These are phyloP conservation scores for Larimichthys polyactis DNA, from an alignment of 2,113 vertebrate genomes.

Conservation along the genomic window DNA sequence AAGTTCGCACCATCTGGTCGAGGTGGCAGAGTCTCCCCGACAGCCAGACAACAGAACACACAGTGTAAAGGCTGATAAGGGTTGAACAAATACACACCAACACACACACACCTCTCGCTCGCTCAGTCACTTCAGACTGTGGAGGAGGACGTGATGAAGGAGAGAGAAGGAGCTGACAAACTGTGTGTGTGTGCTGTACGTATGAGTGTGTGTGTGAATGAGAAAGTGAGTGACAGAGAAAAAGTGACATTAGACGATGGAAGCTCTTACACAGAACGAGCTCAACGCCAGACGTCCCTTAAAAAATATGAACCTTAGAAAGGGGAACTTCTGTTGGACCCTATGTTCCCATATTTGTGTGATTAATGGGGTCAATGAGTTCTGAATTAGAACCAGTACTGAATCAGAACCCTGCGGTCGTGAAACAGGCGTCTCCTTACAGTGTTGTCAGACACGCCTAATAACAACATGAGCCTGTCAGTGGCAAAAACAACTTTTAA, in stretches of 20 bases:
- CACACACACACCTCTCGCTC: conserved; percentile 36
- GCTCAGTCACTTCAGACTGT: background rate
- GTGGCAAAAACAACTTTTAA: no score
- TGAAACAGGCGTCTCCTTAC: no score
- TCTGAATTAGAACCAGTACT: no score
- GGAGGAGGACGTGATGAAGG: conserved; percentile 27
- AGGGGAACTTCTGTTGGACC: no score
- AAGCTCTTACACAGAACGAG: conserved; percentile 28
- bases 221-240: conserved; percentile 18
- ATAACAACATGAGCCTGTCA: no score
- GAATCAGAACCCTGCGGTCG: no score
- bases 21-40: conserved; percentile 16
- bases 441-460: no score
- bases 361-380: no score
- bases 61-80: conserved; percentile 46
- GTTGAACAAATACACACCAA: conserved; percentile 41
- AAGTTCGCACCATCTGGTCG: conserved; percentile 30
- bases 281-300: conserved; percentile 13
- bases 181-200: conserved; percentile 14
- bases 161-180: conserved; percentile 2
- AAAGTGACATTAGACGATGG: conserved; percentile 16
- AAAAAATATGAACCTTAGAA: background rate
- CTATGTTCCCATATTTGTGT: no score
- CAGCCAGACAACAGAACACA: conserved; percentile 30
- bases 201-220: no score